Base-by-base conservation (phyloP, 2,113 vertebrate genomes). In the Strigops habroptila region DNA sequence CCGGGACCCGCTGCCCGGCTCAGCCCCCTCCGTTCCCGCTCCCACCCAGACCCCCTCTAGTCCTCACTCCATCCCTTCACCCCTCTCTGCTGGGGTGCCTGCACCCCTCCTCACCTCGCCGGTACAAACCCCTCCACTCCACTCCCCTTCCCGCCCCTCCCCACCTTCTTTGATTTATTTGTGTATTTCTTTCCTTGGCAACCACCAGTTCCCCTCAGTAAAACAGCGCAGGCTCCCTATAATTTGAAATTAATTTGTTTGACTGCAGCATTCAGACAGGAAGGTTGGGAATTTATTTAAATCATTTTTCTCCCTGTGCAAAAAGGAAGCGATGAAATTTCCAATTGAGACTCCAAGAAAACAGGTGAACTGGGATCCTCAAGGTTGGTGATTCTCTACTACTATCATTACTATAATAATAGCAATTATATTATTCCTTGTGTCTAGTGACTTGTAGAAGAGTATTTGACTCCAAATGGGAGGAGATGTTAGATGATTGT, bases 291-390 rank as follows among this genome's bases (percentile, higher is more conserved):
- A 96, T 97, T 97, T 95, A 97, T 96, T 95, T 83, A 85, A 71
- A 96, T 97, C 90, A 89, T 96, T 97, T 97, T 92, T 97, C 96
- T 95, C 92, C 94, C 91, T 94, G 97, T 97, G 96, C 98, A 97
- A 96, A 95, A 97, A 97, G 97, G 94, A 97, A 98, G 98, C 98
- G 93, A 99, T 99, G 99, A 99, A 99, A 99, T 99, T 99, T 98
- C 99, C 99, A 98, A 98, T 99, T 93, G 99, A 99, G 98, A 99
- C 97, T 97, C 99, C 98, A 95, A 98, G 98, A 95, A 99, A 99
- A 98, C 99, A 99, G 98, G 99, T 99, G 97, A 99, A 99, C 98
- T 99, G 99, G 99, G 99, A 99, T 97, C 99, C 98, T 25, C 98
- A 99, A 99, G 99, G 99, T 99, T 97, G 97, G 99, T 99, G 97